Percentiles rank a stretch among this genome's conserved stretches.
phyloP scores from a whole-genome alignment of 2,888 invertebrate genomes.

The Drosophila helvetica region DNA sequence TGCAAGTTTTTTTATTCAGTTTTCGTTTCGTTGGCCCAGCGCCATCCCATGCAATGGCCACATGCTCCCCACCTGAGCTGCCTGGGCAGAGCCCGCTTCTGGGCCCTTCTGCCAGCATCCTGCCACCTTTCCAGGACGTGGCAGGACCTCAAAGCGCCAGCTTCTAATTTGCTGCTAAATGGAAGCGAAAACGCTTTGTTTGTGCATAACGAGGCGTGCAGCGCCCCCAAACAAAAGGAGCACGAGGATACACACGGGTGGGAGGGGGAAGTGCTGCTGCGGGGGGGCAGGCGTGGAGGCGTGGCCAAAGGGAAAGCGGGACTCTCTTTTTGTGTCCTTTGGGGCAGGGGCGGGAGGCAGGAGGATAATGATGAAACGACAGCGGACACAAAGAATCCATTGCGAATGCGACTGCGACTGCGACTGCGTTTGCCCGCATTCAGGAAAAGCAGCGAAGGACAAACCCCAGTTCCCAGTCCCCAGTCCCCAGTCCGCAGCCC shows the following conservation, averaged over 20 bases:
- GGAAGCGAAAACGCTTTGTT: slow-evolving; percentile 73
- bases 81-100: neutral
- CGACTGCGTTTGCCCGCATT: slow-evolving; percentile 26
- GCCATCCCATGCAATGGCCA: no score
- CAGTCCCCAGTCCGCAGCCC: no score
- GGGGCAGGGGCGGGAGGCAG: neutral
- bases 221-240: slow-evolving; percentile 62
- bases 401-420: slow-evolving; percentile 15
- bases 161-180: slow-evolving; percentile 73
- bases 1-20: slow-evolving; percentile 5
- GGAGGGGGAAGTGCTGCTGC: neutral
- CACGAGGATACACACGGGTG: slow-evolving; percentile 3
- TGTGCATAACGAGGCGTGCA: slow-evolving; percentile 76
- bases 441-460: slow-evolving; percentile 24
- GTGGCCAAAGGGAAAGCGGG: neutral
- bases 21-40: neutral
- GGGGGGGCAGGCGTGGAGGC: no score
- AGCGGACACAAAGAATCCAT: slow-evolving; percentile 4
- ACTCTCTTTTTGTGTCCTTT: slow-evolving; percentile 16
- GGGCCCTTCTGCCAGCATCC: neutral
- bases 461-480: no score
- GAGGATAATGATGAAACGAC: slow-evolving; percentile 14
- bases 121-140: slow-evolving; percentile 17
- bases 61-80: slow-evolving; percentile 25
- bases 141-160: slow-evolving; percentile 47